Evolutionary conservation across 1,140 invertebrate genomes (phyloP), one percentile per base, ranked within the genome.

Genomic region (Odontomachus brunneus): DNA sequence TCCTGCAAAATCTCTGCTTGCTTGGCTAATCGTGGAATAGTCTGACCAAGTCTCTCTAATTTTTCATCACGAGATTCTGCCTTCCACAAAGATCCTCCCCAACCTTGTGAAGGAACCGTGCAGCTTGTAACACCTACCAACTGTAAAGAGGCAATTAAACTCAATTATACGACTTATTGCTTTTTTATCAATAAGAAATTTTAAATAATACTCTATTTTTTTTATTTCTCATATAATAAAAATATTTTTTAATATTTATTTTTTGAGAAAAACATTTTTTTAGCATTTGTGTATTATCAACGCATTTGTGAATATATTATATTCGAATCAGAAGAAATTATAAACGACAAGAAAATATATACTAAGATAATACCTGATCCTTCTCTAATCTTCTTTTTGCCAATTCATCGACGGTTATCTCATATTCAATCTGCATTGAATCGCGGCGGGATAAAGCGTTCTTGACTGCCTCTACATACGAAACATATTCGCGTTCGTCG

Each of bases 381-480:
- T 95, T 96, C 91, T 97, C 96, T 65, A 94, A 91, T 91, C 95
- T 95, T 86, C 94, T 95, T 83, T 96, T 96, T 33, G 95, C 94
- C 19, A 97, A 91, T 86, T 97, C 96, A 62, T 97, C 96, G 22
- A 96, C 89, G 1, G 95, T 96, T 71, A 94, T 92, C 90, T 97
- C 96, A 90, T 96, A 97, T 80, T 96, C 95, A 82, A 95, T 95
- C 91, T 97, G 96, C 91, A 96, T 95, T n/a, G 94, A 94, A 90
- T 97, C 96, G 59, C 97, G 93, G 74, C 96, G 95, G 55, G 94
- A 91, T 69, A 97, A 89, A n/a, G 96, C 96, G 89, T 96, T 96
- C 92, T 96, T 96, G 0, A 96, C 95, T 26, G 96, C 95, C 78
- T 96, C 96, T 71, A 96, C 94, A 88, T 97, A 97, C 53, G 96